Percentiles rank a stretch among this genome's conserved stretches.
These are phyloP conservation scores for Solenodon paradoxus DNA, from an alignment of 2,113 vertebrate genomes.

Conservation along the genomic window DNA sequence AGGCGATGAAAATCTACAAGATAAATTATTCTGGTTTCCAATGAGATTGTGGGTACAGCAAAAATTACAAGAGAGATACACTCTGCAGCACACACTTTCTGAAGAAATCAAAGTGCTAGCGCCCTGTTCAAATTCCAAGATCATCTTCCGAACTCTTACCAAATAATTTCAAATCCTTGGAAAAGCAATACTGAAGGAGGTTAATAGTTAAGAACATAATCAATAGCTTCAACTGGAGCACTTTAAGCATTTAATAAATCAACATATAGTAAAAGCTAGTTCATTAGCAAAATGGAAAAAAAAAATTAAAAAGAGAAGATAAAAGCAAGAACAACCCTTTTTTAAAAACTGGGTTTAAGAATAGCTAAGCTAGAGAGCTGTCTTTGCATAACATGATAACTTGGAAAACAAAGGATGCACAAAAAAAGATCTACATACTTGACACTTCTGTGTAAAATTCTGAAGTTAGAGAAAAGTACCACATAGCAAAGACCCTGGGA, in stretches of 20 bases:
- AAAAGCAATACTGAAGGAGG: background rate
- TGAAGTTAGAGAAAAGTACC: background rate
- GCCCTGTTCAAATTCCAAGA: too few species aligned
- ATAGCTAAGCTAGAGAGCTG: background rate
- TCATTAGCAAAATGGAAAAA: background rate
- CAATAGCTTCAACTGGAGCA: background rate
- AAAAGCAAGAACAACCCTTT: background rate
- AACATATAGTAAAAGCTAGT: background rate
- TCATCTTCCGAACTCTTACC: too few species aligned
- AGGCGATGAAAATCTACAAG: background rate
- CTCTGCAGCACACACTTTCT: background rate
- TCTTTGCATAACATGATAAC: background rate
- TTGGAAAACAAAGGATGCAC: background rate
- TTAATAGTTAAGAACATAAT: constrained; percentile 3
- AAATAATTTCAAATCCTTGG: background rate
- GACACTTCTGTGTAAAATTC: background rate
- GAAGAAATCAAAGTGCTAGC: background rate
- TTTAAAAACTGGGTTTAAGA: background rate
- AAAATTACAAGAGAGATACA: background rate
- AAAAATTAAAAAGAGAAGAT: background rate
- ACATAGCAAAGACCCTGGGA: rapidly evolving
- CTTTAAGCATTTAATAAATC: constrained; percentile 13
- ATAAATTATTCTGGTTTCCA: constrained; percentile 28
- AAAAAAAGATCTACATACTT: background rate
- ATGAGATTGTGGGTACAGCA: background rate